phyloP scores from a whole-genome alignment of 2,797 vertebrate species.

The Molossus alvarezi region DNA sequence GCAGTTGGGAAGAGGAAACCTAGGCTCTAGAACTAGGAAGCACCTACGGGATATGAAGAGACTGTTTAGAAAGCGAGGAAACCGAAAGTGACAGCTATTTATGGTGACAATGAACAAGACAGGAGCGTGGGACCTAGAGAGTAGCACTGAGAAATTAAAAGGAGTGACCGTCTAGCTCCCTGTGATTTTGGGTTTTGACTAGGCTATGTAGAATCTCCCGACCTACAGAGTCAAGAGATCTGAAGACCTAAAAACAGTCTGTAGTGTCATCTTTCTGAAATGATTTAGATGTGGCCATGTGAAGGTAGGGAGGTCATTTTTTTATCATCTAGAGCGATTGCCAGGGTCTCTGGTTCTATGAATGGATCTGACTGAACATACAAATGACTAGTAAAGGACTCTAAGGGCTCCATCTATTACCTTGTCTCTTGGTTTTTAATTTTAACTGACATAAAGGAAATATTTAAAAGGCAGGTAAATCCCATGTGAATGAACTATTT shows the following conservation, averaged over 20 bases:
- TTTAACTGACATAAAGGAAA: constrained; percentile 23
- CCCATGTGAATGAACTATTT: not conserved
- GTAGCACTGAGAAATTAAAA: not conserved
- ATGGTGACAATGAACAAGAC: not conserved
- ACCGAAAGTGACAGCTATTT: not conserved
- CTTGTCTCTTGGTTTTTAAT: constrained; percentile 13
- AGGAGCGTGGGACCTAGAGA: not conserved
- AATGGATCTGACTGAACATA: not conserved
- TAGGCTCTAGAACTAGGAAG: not conserved
- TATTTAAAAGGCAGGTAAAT: constrained; percentile 4
- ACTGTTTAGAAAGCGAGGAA: not conserved
- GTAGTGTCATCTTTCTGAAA: not conserved
- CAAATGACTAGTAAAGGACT: not conserved
- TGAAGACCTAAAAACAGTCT: not conserved
- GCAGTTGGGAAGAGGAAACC: not conserved
- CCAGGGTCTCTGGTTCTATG: not conserved
- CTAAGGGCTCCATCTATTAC: not conserved
- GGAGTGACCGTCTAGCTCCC: not conserved
- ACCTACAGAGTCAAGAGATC: not conserved
- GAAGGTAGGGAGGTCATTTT: not conserved
- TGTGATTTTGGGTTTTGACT: not conserved
- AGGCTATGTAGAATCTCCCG: not conserved
- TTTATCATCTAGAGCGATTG: not conserved
- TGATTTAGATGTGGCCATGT: not conserved
- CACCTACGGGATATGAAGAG: not conserved